Evolutionary conservation across 2,888 invertebrate genomes (phyloP).

Genomic region (Bombyx huttoni): DNA sequence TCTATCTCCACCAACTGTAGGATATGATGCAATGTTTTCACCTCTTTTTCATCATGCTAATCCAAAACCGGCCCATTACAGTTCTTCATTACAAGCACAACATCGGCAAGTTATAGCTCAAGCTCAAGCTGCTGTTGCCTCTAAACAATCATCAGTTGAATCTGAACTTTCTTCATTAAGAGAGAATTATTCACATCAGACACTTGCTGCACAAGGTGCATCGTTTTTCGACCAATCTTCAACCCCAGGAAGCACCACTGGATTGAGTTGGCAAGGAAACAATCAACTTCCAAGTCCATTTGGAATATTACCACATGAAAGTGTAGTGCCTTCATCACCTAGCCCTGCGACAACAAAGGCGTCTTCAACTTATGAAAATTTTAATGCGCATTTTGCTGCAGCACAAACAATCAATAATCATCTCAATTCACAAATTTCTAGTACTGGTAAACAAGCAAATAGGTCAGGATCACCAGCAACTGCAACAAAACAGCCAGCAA

Average conservation of each 20-base stretch:
- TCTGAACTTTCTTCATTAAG: slow-evolving; percentile 70
- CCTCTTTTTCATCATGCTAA: slow-evolving; percentile 86
- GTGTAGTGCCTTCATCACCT: slow-evolving; percentile 77
- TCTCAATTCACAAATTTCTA: slow-evolving; percentile 75
- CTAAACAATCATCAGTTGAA: slow-evolving; percentile 70
- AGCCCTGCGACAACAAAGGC: slow-evolving; percentile 74
- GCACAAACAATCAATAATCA: slow-evolving; percentile 76
- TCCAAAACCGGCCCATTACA: slow-evolving; percentile 81
- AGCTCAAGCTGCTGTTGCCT: slow-evolving; percentile 69
- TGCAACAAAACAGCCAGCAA: slow-evolving; percentile 65
- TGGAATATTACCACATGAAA: slow-evolving; percentile 84
- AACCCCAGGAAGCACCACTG: slow-evolving; percentile 58
- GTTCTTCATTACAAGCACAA: slow-evolving; percentile 75
- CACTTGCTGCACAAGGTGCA: slow-evolving; percentile 70
- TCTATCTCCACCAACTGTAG: slow-evolving; percentile 81
- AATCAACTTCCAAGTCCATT: slow-evolving; percentile 80
- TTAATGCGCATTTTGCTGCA: slow-evolving; percentile 79
- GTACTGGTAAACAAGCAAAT: slow-evolving; percentile 68
- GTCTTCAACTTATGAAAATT: slow-evolving; percentile 76
- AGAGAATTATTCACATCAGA: slow-evolving; percentile 75
- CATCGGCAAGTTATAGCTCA: slow-evolving; percentile 78
- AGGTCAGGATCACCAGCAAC: slow-evolving; percentile 71
- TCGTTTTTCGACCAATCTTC: slow-evolving; percentile 79
- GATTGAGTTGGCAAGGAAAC: slow-evolving; percentile 82
- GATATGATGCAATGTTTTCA: slow-evolving; percentile 86